phyloP scores from a whole-genome alignment of 2,113 vertebrate species.

The Eudyptes chrysolophus region DNA sequence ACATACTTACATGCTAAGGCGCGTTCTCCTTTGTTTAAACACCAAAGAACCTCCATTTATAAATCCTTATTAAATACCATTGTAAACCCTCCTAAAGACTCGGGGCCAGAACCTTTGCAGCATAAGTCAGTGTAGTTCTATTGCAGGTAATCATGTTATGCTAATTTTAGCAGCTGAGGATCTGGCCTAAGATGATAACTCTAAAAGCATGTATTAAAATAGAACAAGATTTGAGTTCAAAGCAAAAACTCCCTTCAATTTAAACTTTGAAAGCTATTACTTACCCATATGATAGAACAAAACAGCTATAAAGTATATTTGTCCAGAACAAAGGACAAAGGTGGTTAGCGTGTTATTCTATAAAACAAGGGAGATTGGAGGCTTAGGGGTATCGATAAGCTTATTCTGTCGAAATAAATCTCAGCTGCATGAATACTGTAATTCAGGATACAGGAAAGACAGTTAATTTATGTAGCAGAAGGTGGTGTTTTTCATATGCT shows the following conservation, averaged over 20 bases:
- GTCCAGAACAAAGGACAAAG: slow-evolving; percentile 21
- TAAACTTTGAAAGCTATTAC: slow-evolving; percentile 45
- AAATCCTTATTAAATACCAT: slow-evolving; percentile 48
- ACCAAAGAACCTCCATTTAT: slow-evolving; percentile 55
- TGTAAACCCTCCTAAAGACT: slow-evolving; percentile 35
- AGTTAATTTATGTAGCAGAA: slow-evolving; percentile 27
- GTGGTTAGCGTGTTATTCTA: slow-evolving; percentile 17
- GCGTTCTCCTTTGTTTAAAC: slow-evolving; percentile 66
- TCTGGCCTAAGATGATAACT: slow-evolving; percentile 19
- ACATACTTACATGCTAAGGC: slow-evolving; percentile 8
- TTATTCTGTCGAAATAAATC: slow-evolving; percentile 19
- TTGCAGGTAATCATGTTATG: background rate
- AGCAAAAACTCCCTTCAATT: background rate
- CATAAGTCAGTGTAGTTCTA: background rate
- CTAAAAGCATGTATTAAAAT: background rate
- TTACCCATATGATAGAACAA: background rate
- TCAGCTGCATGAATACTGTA: background rate
- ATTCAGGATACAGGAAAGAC: slow-evolving; percentile 9
- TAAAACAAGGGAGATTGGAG: background rate
- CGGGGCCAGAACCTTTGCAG: background rate
- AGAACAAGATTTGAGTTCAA: slow-evolving; percentile 38
- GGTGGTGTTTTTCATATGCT: background rate
- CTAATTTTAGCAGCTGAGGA: slow-evolving; percentile 4
- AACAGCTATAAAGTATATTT: slow-evolving; percentile 26
- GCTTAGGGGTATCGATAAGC: background rate